A percentile compares a stretch with the other conserved stretches of the same genome.
Conservation (phyloP, 2,888 invertebrate species). For the Heliconius ismenius region DNA sequence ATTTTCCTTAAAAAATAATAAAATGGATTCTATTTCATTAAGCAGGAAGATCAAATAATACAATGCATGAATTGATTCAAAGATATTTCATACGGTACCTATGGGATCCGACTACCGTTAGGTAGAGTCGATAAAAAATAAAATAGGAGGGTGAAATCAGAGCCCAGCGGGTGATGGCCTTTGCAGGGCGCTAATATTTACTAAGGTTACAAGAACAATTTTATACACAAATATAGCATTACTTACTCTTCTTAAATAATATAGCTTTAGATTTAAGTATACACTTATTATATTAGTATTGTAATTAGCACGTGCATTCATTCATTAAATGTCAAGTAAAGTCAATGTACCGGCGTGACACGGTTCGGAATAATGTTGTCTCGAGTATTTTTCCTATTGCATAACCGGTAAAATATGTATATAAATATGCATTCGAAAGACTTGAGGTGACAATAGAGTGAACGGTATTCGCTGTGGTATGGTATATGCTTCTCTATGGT, state of each 20-base stretch:
- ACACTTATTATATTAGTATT: not conserved
- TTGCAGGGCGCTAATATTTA: slow-evolving; percentile 23
- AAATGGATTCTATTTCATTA: slow-evolving; percentile 40
- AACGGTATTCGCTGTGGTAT: slow-evolving; percentile 49
- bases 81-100: slow-evolving; percentile 57
- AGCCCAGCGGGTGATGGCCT: slow-evolving; percentile 45
- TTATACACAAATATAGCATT: not conserved
- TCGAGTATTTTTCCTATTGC: slow-evolving; percentile 47
- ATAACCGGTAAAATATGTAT: slow-evolving; percentile 45
- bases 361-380: slow-evolving; percentile 46
- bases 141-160: slow-evolving; percentile 67
- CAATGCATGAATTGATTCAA: slow-evolving; percentile 41
- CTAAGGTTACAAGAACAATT: not conserved
- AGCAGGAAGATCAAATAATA: slow-evolving; percentile 48
- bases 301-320: slow-evolving; percentile 33
- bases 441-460: slow-evolving; percentile 40
- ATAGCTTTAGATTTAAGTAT: not conserved
- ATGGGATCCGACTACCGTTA: slow-evolving; percentile 67
- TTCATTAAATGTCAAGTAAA: slow-evolving; percentile 43
- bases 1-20: not conserved
- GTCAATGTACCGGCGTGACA: slow-evolving; percentile 46
- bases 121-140: slow-evolving; percentile 66
- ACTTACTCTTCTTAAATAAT: not conserved
- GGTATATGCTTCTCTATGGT: slow-evolving; percentile 38
- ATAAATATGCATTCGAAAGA: slow-evolving; percentile 36